Percentiles rank a stretch among this genome's conserved stretches.
phyloP scores from a whole-genome alignment of 2,797 vertebrate species.

The Anguilla pacifica region DNA sequence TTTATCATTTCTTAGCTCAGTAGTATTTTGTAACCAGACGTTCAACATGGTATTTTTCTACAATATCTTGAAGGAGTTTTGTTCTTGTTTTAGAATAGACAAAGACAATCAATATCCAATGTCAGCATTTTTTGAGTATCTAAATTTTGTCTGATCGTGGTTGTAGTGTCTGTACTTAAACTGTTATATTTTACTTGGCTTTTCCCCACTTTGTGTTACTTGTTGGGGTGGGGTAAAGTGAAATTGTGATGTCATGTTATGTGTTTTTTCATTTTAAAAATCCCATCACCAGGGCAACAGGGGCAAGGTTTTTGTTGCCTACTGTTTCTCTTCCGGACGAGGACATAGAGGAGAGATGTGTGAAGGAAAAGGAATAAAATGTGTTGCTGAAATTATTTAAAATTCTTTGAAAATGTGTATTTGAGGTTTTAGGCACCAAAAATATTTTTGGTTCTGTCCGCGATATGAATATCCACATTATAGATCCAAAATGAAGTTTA shows the following conservation, averaged over 20 bases:
- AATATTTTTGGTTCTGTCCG: conserved; percentile 33
- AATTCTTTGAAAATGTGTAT: conserved; percentile 36
- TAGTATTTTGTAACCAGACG: conserved; percentile 65
- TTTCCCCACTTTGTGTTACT: conserved; percentile 56
- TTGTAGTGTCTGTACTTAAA: conserved; percentile 41
- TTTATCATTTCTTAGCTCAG: conserved; percentile 52
- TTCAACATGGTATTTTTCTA: conserved; percentile 47
- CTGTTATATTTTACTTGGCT: conserved; percentile 46
- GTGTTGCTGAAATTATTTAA: conserved; percentile 34
- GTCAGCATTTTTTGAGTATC: conserved; percentile 28
- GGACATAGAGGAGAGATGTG: not conserved
- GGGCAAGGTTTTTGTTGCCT: conserved; percentile 17
- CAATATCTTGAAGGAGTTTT: conserved; percentile 30
- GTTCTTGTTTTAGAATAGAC: conserved; percentile 23
- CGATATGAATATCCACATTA: conserved; percentile 36
- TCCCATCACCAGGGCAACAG: conserved; percentile 30
- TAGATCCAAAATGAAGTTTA: conserved; percentile 49
- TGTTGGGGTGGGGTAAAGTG: conserved; percentile 26
- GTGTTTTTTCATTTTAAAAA: conserved; percentile 31
- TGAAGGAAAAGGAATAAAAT: conserved; percentile 19
- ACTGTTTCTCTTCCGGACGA: not conserved
- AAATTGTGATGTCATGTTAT: conserved; percentile 31
- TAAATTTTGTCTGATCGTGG: conserved; percentile 42
- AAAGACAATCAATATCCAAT: conserved; percentile 28
- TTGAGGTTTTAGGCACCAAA: conserved; percentile 53